Conservation (phyloP, 53 echinoderm and acorn worm genomes). For the Holothuria scabra region DNA sequence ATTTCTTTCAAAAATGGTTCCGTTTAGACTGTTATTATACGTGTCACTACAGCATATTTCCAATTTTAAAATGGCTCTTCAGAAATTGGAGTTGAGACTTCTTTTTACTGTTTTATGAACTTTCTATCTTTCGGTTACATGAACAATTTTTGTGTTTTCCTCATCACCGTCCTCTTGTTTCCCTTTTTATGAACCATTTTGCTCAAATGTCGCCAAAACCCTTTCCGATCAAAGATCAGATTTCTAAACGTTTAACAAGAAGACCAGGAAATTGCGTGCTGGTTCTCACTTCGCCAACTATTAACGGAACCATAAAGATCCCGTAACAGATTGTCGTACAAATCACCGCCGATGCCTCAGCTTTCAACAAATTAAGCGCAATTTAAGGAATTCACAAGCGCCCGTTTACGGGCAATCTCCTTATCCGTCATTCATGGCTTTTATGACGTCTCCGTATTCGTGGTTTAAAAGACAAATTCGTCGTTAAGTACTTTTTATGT, state of each 20-base stretch:
- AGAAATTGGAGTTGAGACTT: conserved; percentile 18
- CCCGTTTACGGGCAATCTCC: conserved; percentile 32
- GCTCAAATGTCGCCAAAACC: conserved; percentile 46
- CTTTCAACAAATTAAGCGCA: conserved; percentile 45
- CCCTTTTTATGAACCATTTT: conserved; percentile 42
- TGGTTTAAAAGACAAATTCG: conserved; percentile 44
- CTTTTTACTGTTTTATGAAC: conserved; percentile 19
- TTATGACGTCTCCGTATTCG: conserved; percentile 35
- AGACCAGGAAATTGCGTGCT: conserved; percentile 44
- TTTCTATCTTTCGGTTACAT: too few species aligned
- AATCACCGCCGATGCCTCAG: conserved; percentile 31
- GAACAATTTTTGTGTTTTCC: background rate
- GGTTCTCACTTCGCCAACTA: conserved; percentile 39
- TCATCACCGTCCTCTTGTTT: conserved; percentile 8
- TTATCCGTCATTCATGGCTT: conserved; percentile 39
- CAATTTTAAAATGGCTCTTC: background rate
- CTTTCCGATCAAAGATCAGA: conserved; percentile 41
- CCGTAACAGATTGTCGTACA: conserved; percentile 39
- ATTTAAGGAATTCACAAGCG: conserved; percentile 43
- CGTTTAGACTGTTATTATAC: background rate
- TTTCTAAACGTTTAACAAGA: conserved; percentile 35
- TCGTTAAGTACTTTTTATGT: conserved; percentile 47
- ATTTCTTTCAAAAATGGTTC: too few species aligned
- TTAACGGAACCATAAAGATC: conserved; percentile 28
- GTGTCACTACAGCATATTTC: conserved; percentile 34